phyloP scores from a whole-genome alignment of 2,113 vertebrate genomes.

The Channa argus region DNA sequence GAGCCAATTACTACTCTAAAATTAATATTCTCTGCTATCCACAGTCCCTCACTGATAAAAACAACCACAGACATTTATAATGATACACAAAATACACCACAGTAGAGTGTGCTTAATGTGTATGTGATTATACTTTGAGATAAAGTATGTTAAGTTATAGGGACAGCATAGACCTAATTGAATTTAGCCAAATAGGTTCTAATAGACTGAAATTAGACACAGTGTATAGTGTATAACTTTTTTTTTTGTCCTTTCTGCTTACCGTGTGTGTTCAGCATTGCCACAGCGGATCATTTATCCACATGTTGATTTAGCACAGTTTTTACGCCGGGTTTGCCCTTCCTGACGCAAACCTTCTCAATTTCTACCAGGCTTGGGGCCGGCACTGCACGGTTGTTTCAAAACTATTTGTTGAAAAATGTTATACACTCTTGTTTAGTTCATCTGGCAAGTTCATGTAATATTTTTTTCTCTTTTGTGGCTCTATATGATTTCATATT shows the following conservation, averaged over 20 bases:
- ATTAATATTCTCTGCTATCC: constrained; percentile 70
- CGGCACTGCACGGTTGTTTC: too few species aligned
- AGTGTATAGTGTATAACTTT: constrained; percentile 16
- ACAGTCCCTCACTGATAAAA: constrained; percentile 59
- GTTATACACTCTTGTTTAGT: too few species aligned
- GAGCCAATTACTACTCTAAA: constrained; percentile 66
- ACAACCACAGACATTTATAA: constrained; percentile 53
- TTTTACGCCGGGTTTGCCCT: too few species aligned
- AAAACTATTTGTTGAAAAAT: constrained; percentile 40
- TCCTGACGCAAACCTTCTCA: too few species aligned
- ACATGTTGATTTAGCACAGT: too few species aligned
- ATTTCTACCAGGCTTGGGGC: too few species aligned
- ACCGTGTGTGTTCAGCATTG: too few species aligned
- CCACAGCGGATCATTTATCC: too few species aligned
- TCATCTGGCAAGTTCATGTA: too few species aligned
- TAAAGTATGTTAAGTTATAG: neutral
- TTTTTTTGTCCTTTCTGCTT: too few species aligned
- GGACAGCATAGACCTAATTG: constrained; percentile 26
- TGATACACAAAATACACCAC: constrained; percentile 1
- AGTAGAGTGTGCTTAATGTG: neutral
- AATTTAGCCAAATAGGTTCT: constrained; percentile 36
- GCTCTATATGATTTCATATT: neutral
- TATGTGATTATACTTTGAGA: neutral
- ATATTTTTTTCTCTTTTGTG: constrained; percentile 33
- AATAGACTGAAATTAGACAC: constrained; percentile 47